Conservation (phyloP, 2,888 invertebrate genomes). For the Synanthedon vespiformis region DNA sequence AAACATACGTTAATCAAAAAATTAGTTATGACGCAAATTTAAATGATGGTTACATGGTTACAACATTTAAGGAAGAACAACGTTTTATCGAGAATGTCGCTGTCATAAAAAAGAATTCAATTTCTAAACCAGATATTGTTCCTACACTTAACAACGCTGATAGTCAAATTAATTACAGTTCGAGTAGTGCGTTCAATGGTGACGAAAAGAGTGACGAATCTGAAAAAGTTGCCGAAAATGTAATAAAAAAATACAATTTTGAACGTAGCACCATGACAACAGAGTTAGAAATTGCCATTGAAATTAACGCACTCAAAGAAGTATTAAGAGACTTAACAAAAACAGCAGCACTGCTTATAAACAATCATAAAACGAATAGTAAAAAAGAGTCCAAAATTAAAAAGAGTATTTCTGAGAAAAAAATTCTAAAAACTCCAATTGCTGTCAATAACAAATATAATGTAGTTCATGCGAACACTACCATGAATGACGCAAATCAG, state of each 20-base stretch:
- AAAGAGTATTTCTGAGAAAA: not conserved
- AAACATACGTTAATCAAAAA: too few species aligned
- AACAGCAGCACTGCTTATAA: slow-evolving; percentile 31
- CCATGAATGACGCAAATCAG: slow-evolving; percentile 6
- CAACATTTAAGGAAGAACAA: not conserved
- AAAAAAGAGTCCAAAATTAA: slow-evolving; percentile 9
- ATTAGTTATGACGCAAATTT: too few species aligned
- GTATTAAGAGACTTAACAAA: slow-evolving; percentile 33
- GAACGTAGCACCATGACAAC: slow-evolving; percentile 16
- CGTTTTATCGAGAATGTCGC: not conserved
- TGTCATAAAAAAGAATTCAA: not conserved
- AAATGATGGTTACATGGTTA: too few species aligned
- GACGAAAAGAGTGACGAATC: slow-evolving; percentile 11
- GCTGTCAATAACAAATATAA: slow-evolving; percentile 4
- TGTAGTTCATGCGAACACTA: slow-evolving; percentile 1
- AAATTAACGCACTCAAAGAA: slow-evolving; percentile 34
- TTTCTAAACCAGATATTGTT: slow-evolving; percentile 24
- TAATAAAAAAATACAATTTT: slow-evolving; percentile 2
- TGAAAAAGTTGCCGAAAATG: not conserved
- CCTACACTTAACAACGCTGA: slow-evolving; percentile 36
- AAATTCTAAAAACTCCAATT: slow-evolving; percentile 6
- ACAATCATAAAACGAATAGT: slow-evolving; percentile 16
- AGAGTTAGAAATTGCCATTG: slow-evolving; percentile 27
- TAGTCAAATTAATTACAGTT: slow-evolving; percentile 34
- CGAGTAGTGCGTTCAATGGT: slow-evolving; percentile 7